phyloP scores from a whole-genome alignment of 2,113 vertebrate species.

The Rhinichthys klamathensis region DNA sequence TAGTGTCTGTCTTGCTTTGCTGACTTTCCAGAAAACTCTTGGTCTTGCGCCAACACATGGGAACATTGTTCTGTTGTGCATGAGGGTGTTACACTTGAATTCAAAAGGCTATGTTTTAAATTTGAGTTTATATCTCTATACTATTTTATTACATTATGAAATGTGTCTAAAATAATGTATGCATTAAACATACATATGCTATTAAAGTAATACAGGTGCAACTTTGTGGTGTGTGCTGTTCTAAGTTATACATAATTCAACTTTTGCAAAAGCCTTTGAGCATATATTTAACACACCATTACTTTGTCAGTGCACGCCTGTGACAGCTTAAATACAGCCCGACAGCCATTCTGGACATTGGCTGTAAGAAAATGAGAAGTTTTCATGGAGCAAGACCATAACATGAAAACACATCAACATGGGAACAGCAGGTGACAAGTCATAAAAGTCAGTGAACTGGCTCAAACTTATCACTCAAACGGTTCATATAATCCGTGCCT shows the following conservation, averaged over 20 bases:
- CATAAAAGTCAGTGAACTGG: slow-evolving; percentile 49
- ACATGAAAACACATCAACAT: slow-evolving; percentile 49
- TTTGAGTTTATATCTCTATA: neutral
- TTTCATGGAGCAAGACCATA: slow-evolving; percentile 46
- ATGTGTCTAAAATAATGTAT: neutral
- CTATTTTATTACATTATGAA: neutral
- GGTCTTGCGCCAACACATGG: neutral
- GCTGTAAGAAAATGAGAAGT: slow-evolving; percentile 18
- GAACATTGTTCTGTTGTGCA: slow-evolving; percentile 12
- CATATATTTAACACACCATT: slow-evolving; percentile 42
- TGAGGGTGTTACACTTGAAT: slow-evolving; percentile 3
- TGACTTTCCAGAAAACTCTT: slow-evolving; percentile 35
- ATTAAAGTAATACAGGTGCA: neutral
- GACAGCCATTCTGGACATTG: slow-evolving; percentile 28
- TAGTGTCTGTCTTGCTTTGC: slow-evolving; percentile 44
- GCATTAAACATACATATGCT: neutral
- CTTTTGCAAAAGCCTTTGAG: slow-evolving; percentile 16
- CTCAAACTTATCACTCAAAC: slow-evolving; percentile 45
- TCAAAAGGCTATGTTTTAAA: neutral
- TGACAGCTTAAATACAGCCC: slow-evolving; percentile 32
- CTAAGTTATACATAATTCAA: slow-evolving; percentile 23
- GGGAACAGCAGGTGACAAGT: slow-evolving; percentile 45
- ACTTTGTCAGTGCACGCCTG: slow-evolving; percentile 32
- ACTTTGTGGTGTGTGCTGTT: neutral
- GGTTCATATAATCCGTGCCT: slow-evolving; percentile 37